Conservation (phyloP, 2,797 vertebrate genomes). For the Sebastes vulpes region DNA sequence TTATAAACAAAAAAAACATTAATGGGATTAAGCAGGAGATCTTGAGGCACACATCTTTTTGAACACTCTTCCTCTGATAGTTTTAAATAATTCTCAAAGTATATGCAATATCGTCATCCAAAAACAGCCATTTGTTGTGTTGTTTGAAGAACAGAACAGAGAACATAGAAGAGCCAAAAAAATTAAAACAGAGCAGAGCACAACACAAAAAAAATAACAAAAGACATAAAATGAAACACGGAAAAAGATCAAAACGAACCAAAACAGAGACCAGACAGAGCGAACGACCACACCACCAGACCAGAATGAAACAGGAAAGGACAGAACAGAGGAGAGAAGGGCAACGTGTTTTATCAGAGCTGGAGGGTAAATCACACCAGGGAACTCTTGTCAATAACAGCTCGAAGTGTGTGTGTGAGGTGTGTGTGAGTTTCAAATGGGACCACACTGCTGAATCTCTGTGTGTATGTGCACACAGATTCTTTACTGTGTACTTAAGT, state of each 20-base stretch:
- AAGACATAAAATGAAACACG: neutral
- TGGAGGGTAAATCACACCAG: conserved; percentile 26
- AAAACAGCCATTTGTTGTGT: neutral
- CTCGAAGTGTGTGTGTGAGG: neutral
- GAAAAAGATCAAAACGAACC: neutral
- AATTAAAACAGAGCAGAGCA: neutral
- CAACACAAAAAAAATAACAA: neutral
- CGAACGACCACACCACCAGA: neutral
- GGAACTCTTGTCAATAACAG: conserved; percentile 29
- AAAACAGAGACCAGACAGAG: neutral
- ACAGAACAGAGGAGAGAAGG: neutral
- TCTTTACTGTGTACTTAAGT: neutral
- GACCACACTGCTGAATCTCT: no score
- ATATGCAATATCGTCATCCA: neutral
- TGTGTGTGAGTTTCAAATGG: neutral
- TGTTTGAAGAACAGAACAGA: conserved; percentile 4
- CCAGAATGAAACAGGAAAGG: conserved; percentile 8
- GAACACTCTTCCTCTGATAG: neutral
- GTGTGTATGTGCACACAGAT: neutral
- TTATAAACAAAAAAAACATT: neutral
- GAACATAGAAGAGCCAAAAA: neutral
- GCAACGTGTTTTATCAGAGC: conserved; percentile 13
- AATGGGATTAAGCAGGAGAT: neutral
- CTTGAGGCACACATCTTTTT: neutral
- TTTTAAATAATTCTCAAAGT: neutral